Evolutionary conservation across 2,113 vertebrate genomes (phyloP), one percentile per base, ranked within the genome.

Genomic region (Arizona elegans): DNA sequence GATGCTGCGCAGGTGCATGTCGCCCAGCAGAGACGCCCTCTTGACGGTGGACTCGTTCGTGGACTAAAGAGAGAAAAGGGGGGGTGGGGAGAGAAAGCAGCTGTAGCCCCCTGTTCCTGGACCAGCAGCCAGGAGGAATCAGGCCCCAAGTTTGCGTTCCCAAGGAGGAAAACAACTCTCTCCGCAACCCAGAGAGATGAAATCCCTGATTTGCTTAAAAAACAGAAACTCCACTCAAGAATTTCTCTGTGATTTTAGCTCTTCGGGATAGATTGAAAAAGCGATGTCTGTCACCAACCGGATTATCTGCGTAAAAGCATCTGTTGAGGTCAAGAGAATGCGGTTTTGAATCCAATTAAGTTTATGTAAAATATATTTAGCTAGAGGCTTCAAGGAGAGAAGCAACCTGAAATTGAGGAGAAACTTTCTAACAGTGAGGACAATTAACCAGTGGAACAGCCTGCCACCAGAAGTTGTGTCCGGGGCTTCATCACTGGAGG

Each of bases 1-100:
- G 93, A 99, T 98, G 95, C 98, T 99, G 93, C 99, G 98, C 93
- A 99, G 98, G 94, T 99, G 99, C 98, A 99, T 99, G 96, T 99
- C 99, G 58, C 98, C 98, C 96, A 99, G 96, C 54, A 99, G 97
- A 58, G 97, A 97, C 0, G 98, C 98, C 62, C 98, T 98, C 95
- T 99, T 99, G 93, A 98, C 98, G 24, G 98, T 98, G 43, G 98
- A 98, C 93, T 99, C 99, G 0, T 98, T 99, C n/a, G 98, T 99
- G 65, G 99, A 99, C 99, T 99, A 94, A 1, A 9, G 5, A 38
- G 33, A 15, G 0, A 33, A 6, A 17, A 1, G 81, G 81, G 21
- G 19, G 38, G 9, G n/a, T n/a, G 9, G 1, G 3, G 86, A 1
- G 43, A 47, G 43, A 47, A 52, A 53, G 50, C 81, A 50, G 47